phyloP scores from a whole-genome alignment of 2,113 vertebrate genomes.

The Stercorarius parasiticus region DNA sequence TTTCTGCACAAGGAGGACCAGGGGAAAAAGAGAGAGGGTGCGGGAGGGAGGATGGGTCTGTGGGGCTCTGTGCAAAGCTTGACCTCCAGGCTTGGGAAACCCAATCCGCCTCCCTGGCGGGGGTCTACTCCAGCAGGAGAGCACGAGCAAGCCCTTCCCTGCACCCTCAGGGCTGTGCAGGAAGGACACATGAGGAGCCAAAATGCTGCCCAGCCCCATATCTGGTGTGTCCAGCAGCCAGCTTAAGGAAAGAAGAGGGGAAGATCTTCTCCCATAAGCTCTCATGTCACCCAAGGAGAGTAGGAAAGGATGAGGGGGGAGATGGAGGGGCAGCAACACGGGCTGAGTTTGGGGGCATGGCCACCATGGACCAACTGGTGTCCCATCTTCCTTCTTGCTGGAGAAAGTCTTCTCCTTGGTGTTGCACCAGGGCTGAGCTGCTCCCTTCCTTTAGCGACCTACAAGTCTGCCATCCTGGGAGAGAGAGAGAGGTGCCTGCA shows the following conservation, averaged over 20 bases:
- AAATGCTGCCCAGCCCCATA: not conserved
- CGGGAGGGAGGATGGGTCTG: not conserved
- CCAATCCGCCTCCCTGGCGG: not conserved
- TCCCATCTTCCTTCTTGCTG: not conserved
- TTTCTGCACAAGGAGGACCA: not conserved
- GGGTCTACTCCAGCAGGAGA: not conserved
- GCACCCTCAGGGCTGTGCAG: not conserved
- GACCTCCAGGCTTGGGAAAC: not conserved
- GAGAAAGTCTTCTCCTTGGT: not conserved
- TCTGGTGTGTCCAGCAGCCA: not conserved
- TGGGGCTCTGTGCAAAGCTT: too few relatives aligned
- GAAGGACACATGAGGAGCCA: not conserved
- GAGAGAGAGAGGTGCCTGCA: not conserved
- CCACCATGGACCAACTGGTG: rapidly evolving
- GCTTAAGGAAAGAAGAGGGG: not conserved
- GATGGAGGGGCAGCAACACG: not conserved
- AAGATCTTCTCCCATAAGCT: not conserved
- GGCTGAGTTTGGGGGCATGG: not conserved
- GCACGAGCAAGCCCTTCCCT: not conserved
- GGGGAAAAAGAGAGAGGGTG: not conserved
- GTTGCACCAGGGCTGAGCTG: not conserved
- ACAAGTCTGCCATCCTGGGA: too few relatives aligned
- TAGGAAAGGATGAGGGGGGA: not conserved
- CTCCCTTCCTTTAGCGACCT: not conserved
- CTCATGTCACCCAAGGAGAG: not conserved